Conservation (phyloP, 2,888 invertebrate genomes). For the Lasioglossum calceatum region DNA sequence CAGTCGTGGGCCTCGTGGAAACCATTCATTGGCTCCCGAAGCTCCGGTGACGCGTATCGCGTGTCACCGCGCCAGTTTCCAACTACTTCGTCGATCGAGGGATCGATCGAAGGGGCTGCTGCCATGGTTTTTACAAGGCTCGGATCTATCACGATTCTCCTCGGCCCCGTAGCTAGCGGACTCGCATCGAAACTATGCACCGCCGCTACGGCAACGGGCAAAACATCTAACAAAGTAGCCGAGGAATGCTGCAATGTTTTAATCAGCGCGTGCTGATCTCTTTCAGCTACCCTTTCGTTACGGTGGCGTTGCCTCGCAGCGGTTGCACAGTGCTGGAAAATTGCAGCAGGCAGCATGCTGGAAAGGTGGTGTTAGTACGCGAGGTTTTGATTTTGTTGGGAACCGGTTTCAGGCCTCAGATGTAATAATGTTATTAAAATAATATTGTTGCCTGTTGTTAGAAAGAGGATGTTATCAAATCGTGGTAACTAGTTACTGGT, state of each 20-base stretch:
- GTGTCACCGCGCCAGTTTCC: slow-evolving; percentile 39
- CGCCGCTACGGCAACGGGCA: background rate
- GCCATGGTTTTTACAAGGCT: background rate
- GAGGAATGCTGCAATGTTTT: slow-evolving; percentile 7
- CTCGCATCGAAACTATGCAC: background rate
- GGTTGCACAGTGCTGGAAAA: background rate
- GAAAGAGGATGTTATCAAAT: background rate
- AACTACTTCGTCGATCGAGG: background rate
- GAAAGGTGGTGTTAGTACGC: background rate
- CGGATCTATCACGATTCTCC: background rate
- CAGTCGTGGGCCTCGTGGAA: slow-evolving; percentile 39
- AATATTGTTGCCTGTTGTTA: background rate
- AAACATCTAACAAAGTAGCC: background rate
- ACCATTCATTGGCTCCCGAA: slow-evolving; percentile 56
- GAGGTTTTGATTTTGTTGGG: background rate
- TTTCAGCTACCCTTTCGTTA: background rate
- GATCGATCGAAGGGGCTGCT: background rate
- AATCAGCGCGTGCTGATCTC: background rate
- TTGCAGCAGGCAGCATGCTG: background rate
- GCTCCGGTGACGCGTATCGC: slow-evolving; percentile 66
- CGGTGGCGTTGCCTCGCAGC: background rate
- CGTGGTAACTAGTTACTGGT: background rate
- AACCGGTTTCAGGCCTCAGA: background rate
- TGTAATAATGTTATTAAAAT: background rate
- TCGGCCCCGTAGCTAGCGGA: background rate